Base-by-base conservation (phyloP, 2,797 vertebrate genomes). In the Neosalanx taihuensis region DNA sequence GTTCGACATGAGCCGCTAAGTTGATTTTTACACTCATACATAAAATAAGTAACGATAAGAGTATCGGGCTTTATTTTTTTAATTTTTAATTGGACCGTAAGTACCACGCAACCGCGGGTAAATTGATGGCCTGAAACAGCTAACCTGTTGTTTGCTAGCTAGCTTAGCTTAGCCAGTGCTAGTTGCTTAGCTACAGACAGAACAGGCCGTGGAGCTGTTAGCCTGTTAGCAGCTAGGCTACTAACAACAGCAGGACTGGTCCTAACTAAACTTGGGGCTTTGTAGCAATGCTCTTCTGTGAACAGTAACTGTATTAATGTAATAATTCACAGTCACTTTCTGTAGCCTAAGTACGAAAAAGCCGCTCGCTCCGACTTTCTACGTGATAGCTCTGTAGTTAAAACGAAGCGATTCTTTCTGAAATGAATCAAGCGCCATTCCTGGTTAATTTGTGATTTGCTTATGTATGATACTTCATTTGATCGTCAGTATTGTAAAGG, bases 1-100 rank as follows among this genome's bases (percentile, higher is more conserved):
- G 79, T 77, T 60, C 73, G 69, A 37, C 72, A 63, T n/a, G 60
- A 79, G 71, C 72, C 69, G 6, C 41, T 18, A 53, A 31, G 65
- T 67, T 5, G 29, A 56, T 49, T 67, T 67, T 31, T 46, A 53
- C 23, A 26, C 23, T 30, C 41, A 18, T 30, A 31, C 23, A 53
- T 51, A 15, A 6, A 29, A 30, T 17, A 17, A 7, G 9, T 18
- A n/a, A 60, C 23, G 6, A 29, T 6, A 20, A 10, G 15, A 6
- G 31, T 17, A 7, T 67, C 15, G 65, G 7, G 12, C 9, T 3
- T 46, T 3, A 46, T 13, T 46, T 29, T 6, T 1, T 56, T 56
- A 51, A 5, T 18, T 51, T 67, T 15, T 49, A 66, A 18, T 13
- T 17, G 29, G 65, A 26, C 17, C 17, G 46, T 67, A 17, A 67